Conservation (phyloP, 1,140 invertebrate genomes). For the Neomicropteryx cornuta region DNA sequence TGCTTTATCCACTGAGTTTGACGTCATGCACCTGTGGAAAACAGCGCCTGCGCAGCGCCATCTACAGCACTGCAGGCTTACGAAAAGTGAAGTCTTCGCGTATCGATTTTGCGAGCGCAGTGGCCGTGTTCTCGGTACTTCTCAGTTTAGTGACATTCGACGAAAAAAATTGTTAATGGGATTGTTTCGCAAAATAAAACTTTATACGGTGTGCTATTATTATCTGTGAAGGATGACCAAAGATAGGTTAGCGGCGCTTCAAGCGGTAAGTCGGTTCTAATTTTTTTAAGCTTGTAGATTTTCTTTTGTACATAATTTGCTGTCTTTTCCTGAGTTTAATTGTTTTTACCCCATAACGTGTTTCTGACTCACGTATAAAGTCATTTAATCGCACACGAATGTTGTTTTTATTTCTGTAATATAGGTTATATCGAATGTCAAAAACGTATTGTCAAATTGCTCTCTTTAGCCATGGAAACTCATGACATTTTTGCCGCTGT, state of each 20-base stretch:
- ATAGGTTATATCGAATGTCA: no score
- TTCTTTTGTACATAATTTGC: conserved; percentile 5
- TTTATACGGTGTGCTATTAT: conserved; percentile 47
- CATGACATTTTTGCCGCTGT: no score
- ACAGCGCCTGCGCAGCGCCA: conserved; percentile 37
- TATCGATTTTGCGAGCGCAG: conserved; percentile 67
- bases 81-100: conserved; percentile 48
- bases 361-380: no score
- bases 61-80: conserved; percentile 55
- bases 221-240: conserved; percentile 79
- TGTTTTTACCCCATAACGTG: no score
- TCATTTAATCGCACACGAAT: no score
- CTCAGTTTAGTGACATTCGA: conserved; percentile 65
- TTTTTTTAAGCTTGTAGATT: conserved; percentile 21
- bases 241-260: conserved; percentile 93
- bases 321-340: no score
- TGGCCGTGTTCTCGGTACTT: conserved; percentile 58
- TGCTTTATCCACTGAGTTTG: conserved; percentile 26
- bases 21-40: conserved; percentile 33
- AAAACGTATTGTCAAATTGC: no score
- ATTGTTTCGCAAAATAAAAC: conserved; percentile 54
- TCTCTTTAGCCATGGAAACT: no score
- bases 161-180: conserved; percentile 65
- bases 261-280: conserved; percentile 65
- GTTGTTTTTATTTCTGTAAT: no score